Evolutionary conservation across 2,797 vertebrate species (phyloP).

Genomic region (Hemitrygon akajei): DNA sequence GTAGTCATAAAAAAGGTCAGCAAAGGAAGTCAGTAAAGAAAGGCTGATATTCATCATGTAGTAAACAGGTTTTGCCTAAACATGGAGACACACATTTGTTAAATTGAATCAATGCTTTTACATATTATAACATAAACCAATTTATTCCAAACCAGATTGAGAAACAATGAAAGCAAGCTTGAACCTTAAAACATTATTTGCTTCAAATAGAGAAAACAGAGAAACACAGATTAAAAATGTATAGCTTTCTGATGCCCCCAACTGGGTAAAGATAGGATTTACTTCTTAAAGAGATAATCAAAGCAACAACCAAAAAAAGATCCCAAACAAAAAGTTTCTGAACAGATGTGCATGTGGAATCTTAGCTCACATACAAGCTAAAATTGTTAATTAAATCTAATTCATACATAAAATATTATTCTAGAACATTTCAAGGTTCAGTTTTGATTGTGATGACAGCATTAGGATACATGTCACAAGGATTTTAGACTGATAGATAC

Average conservation of each 20-base stretch:
- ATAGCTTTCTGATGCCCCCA: slow-evolving; percentile 5
- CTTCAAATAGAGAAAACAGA: not conserved
- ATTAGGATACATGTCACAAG: not conserved
- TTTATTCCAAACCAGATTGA: not conserved
- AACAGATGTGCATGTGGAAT: not conserved
- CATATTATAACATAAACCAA: not conserved
- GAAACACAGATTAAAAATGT: not conserved
- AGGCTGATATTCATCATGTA: not conserved
- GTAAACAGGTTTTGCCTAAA: not conserved
- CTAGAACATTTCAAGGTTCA: not conserved
- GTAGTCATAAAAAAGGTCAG: not conserved
- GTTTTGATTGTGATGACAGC: not conserved
- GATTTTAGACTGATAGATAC: not conserved
- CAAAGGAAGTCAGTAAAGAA: not conserved
- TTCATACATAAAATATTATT: not conserved
- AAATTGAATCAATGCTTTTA: not conserved
- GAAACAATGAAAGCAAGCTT: not conserved
- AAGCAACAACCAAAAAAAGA: not conserved
- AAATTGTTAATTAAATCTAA: not conserved
- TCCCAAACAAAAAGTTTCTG: not conserved
- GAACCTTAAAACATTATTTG: not conserved
- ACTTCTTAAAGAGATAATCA: not conserved
- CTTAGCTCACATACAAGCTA: not conserved
- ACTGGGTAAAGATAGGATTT: not conserved
- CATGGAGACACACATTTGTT: not conserved